Conservation (phyloP, 2,888 invertebrate genomes). For the Idaea aversata region DNA sequence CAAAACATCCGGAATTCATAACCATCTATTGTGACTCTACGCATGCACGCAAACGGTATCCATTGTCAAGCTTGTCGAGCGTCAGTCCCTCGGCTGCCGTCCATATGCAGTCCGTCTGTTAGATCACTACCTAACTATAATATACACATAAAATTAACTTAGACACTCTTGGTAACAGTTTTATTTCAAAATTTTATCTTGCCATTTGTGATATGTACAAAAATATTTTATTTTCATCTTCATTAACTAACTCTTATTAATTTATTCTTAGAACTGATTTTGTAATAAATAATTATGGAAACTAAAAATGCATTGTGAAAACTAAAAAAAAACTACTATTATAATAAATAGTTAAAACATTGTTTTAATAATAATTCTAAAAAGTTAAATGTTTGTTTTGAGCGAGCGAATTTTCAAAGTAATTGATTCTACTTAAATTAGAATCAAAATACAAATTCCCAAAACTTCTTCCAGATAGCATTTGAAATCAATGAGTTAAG, state of each 20-base stretch:
- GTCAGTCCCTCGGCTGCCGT: background rate
- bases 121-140: slow-evolving; percentile 54
- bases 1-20: too few species aligned
- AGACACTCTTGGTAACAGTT: slow-evolving; percentile 76
- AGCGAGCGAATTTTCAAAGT: background rate
- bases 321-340: slow-evolving; percentile 30
- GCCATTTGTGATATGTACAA: slow-evolving; percentile 79
- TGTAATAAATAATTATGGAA: slow-evolving; percentile 30
- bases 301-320: slow-evolving; percentile 21
- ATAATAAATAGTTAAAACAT: too few species aligned
- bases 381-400: background rate
- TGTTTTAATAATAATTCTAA: background rate
- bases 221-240: slow-evolving; percentile 69
- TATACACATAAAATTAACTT: slow-evolving; percentile 54
- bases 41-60: too few species aligned
- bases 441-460: too few species aligned
- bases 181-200: slow-evolving; percentile 50
- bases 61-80: background rate
- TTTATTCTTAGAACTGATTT: slow-evolving; percentile 16
- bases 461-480: too few species aligned
- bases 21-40: too few species aligned
- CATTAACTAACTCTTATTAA: slow-evolving; percentile 49
- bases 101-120: background rate
- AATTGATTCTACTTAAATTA: background rate
- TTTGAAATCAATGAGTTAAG: background rate